These are phyloP conservation scores for Phoebastria nigripes DNA, from an alignment of 2,797 vertebrate genomes.

Conservation along the genomic window DNA sequence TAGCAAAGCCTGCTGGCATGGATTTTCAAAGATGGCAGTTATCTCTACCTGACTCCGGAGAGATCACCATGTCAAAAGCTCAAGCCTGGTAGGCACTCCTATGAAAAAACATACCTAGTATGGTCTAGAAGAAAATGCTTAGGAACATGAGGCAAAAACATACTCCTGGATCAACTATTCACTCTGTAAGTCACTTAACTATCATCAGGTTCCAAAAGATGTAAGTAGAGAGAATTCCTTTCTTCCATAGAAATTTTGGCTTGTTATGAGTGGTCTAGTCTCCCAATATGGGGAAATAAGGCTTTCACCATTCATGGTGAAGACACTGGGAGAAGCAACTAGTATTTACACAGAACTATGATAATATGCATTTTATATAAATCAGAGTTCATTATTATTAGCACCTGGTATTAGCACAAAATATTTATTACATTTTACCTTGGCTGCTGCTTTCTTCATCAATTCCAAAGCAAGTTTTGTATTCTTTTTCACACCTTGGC, in stretches of 20 bases:
- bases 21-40: not conserved
- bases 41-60: not conserved
- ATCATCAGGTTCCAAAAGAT: not conserved
- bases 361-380: not conserved
- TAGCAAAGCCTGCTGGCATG: not conserved
- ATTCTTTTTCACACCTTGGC: constrained; percentile 88
- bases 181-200: not conserved
- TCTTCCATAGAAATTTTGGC: not conserved
- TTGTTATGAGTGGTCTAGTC: not conserved
- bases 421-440: constrained; percentile 73
- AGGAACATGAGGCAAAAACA: not conserved
- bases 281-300: not conserved
- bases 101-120: not conserved
- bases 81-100: not conserved
- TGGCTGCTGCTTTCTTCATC: constrained; percentile 88
- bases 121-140: not conserved
- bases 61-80: not conserved
- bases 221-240: not conserved
- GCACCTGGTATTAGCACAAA: not conserved
- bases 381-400: not conserved
- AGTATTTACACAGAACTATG: not conserved
- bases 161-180: not conserved
- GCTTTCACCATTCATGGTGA: not conserved
- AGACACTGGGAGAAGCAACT: not conserved
- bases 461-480: constrained; percentile 81